phyloP scores from a whole-genome alignment of 2,888 invertebrate species.

The Drosophila robusta region DNA sequence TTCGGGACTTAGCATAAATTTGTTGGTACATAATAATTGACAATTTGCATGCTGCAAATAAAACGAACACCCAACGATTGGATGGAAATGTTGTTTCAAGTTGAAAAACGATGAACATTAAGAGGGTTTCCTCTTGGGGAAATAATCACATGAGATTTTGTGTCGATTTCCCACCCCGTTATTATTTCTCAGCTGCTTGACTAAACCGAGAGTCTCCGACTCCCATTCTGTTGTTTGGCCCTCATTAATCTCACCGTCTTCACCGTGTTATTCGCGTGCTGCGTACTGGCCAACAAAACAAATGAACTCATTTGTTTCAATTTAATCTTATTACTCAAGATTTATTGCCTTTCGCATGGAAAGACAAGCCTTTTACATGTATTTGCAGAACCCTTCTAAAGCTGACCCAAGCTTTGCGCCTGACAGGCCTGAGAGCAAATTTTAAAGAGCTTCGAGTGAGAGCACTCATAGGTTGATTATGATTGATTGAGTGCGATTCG shows the following conservation, averaged over 20 bases:
- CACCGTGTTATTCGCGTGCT: conserved; percentile 12
- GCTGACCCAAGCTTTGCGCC: conserved; percentile 38
- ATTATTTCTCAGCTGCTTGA: conserved; percentile 21
- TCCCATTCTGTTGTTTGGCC: not conserved
- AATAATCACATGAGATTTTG: conserved; percentile 13
- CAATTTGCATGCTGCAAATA: not conserved
- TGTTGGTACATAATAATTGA: not conserved
- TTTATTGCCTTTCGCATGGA: conserved; percentile 68
- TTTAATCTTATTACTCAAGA: conserved; percentile 72
- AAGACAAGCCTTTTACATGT: conserved; percentile 56
- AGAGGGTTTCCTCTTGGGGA: not conserved
- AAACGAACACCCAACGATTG: not conserved
- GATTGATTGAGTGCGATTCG: conserved; percentile 71
- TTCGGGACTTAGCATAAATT: conserved; percentile 25
- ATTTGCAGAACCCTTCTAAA: conserved; percentile 22
- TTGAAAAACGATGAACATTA: not conserved
- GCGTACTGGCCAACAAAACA: conserved; percentile 36
- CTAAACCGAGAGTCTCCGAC: not conserved
- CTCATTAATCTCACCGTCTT: conserved; percentile 22
- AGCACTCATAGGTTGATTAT: conserved; percentile 69
- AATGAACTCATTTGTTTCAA: conserved; percentile 77
- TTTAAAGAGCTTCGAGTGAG: conserved; percentile 55
- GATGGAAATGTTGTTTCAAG: conserved; percentile 10
- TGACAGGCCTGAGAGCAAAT: conserved; percentile 33
- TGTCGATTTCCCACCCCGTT: not conserved